Percentiles rank a stretch among this genome's conserved stretches.
Conservation (phyloP, 2,888 invertebrate genomes). For the Balanococcus diminutus region DNA sequence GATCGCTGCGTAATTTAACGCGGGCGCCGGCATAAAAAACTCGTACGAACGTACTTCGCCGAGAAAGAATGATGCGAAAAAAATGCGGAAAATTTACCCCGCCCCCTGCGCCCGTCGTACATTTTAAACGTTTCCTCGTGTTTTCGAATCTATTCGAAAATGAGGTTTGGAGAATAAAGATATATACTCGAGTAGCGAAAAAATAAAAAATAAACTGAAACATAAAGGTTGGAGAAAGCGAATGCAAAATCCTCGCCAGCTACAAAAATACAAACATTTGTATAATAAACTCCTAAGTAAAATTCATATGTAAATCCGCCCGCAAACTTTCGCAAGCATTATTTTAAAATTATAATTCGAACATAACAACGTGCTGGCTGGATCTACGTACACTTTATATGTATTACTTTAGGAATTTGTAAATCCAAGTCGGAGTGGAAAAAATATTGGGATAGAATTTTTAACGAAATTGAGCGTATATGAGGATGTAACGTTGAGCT, state of each 20-base stretch:
- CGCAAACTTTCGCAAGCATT: not conserved
- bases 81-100: not conserved
- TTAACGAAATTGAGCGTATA: not conserved
- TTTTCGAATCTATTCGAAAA: not conserved
- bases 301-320: not conserved
- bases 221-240: not conserved
- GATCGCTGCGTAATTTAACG: not conserved
- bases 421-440: not conserved
- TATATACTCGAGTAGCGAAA: not conserved
- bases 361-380: not conserved
- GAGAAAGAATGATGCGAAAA: not conserved
- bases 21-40: not conserved
- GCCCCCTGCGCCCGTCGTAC: too few relatives aligned
- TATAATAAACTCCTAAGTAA: conserved; percentile 7
- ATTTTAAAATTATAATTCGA: conserved; percentile 20
- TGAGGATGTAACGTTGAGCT: not conserved
- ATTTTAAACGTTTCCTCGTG: not conserved
- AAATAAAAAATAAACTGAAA: not conserved
- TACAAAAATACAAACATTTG: conserved; percentile 14
- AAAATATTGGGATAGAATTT: not conserved
- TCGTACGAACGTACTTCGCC: too few relatives aligned
- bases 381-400: not conserved
- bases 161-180: not conserved
- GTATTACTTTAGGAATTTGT: not conserved
- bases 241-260: not conserved